These are phyloP conservation scores for Muntiacus muntjak DNA, from an alignment of 2,113 vertebrate genomes.

Conservation along the genomic window DNA sequence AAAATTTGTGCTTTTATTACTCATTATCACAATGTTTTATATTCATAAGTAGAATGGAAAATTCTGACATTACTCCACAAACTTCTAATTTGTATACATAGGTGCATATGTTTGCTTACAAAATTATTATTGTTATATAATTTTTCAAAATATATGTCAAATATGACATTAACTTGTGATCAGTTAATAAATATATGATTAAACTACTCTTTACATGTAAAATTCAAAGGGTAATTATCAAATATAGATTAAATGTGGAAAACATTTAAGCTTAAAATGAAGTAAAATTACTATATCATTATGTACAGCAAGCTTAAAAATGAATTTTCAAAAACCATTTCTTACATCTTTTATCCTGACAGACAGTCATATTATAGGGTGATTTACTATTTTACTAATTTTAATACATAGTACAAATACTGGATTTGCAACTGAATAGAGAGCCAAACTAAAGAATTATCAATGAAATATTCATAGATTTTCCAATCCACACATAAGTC, in stretches of 20 bases:
- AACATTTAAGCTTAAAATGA: background rate
- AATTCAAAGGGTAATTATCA: background rate
- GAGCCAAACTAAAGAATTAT: background rate
- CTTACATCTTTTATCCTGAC: background rate
- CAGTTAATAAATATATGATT: background rate
- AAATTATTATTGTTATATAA: background rate
- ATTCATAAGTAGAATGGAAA: background rate
- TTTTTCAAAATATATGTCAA: background rate
- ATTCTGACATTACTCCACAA: background rate
- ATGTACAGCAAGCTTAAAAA: background rate
- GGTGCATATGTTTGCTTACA: background rate
- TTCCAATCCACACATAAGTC: background rate
- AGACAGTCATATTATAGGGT: background rate
- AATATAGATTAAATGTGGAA: background rate
- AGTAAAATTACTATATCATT: background rate
- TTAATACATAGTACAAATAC: background rate
- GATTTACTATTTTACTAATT: background rate
- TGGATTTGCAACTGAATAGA: background rate
- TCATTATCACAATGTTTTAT: background rate
- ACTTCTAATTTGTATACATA: background rate
- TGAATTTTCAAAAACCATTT: background rate
- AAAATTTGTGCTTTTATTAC: background rate
- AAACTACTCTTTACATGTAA: background rate
- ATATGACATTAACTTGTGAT: background rate
- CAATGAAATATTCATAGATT: background rate